Percentiles rank a stretch among this genome's conserved stretches.
Evolutionary conservation across 2,888 invertebrate genomes (phyloP).

Genomic region (Tridacna gigas): DNA sequence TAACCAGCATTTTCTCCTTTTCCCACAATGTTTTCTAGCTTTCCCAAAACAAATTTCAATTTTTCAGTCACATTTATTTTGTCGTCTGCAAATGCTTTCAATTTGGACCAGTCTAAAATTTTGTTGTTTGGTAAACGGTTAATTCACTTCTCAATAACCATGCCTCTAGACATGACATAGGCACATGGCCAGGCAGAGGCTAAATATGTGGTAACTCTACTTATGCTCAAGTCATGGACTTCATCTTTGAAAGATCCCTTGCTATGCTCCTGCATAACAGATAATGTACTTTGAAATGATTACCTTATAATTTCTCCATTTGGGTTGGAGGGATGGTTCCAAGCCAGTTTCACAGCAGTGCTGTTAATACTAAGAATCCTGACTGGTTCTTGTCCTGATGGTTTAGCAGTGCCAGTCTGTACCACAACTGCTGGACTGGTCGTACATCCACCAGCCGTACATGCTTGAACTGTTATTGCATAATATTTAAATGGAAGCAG

Average conservation of each 20-base stretch:
- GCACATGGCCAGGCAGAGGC: no score
- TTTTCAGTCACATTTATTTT: no score
- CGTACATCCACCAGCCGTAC: slow-evolving; percentile 79
- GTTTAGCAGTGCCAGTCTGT: slow-evolving; percentile 73
- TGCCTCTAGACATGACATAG: no score
- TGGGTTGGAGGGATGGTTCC: slow-evolving; percentile 74
- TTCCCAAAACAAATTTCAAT: no score
- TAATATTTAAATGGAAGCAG: slow-evolving; percentile 76
- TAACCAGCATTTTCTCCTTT: slow-evolving; percentile 54
- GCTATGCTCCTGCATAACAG: no score
- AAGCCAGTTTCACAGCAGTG: slow-evolving; percentile 71
- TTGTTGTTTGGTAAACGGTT: no score
- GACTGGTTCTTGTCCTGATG: slow-evolving; percentile 74
- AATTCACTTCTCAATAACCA: no score
- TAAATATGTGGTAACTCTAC: no score
- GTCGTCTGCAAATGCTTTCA: no score
- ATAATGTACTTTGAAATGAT: neutral
- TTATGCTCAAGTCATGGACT: no score
- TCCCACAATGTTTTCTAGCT: neutral
- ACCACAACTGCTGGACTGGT: slow-evolving; percentile 68
- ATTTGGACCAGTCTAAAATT: no score
- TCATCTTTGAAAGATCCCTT: no score
- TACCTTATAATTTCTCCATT: slow-evolving; percentile 79
- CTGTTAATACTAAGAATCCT: slow-evolving; percentile 66
- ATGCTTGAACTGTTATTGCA: slow-evolving; percentile 72